These are phyloP conservation scores for Oreochromis niloticus DNA, from an alignment of 2,113 vertebrate genomes.

Conservation along the genomic window DNA sequence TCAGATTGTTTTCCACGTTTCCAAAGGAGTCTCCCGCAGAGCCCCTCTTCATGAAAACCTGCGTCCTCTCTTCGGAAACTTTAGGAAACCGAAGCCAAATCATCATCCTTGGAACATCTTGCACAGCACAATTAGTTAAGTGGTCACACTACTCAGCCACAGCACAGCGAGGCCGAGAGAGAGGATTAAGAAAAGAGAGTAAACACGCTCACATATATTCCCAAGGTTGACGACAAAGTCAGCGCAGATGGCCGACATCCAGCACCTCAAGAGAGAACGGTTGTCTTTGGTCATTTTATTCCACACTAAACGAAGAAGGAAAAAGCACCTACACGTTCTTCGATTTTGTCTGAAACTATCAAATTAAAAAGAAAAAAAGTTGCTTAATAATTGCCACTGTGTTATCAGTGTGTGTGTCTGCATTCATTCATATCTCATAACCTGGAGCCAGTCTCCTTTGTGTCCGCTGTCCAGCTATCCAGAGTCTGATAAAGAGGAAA, in stretches of 20 bases:
- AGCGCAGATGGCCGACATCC: slow-evolving; percentile 12
- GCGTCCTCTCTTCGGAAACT: slow-evolving; percentile 6
- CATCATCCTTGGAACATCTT: slow-evolving; percentile 42
- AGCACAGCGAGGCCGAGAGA: not conserved
- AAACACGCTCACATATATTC: slow-evolving; percentile 21
- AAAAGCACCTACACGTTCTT: not conserved
- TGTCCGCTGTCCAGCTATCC: not conserved
- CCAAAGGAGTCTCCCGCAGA: not conserved
- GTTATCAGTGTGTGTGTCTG: not conserved
- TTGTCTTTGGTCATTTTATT: not conserved
- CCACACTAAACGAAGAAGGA: not conserved
- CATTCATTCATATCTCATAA: slow-evolving; percentile 6
- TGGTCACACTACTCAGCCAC: slow-evolving; percentile 28
- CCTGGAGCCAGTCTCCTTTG: not conserved
- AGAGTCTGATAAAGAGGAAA: slow-evolving; percentile 43
- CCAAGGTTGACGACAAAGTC: slow-evolving; percentile 44
- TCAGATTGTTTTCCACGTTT: not conserved
- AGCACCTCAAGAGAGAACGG: slow-evolving; percentile 1
- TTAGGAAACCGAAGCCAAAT: slow-evolving; percentile 5
- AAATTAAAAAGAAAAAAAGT: not conserved
- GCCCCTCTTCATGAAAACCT: not conserved
- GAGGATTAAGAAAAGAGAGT: slow-evolving; percentile 17
- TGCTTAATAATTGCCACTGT: not conserved
- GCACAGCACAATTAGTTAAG: slow-evolving; percentile 50
- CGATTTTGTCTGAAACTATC: not conserved